Percentiles rank a stretch among this genome's conserved stretches.
Conservation (phyloP, 2,797 vertebrate genomes). For the Pteronotus mesoamericanus region DNA sequence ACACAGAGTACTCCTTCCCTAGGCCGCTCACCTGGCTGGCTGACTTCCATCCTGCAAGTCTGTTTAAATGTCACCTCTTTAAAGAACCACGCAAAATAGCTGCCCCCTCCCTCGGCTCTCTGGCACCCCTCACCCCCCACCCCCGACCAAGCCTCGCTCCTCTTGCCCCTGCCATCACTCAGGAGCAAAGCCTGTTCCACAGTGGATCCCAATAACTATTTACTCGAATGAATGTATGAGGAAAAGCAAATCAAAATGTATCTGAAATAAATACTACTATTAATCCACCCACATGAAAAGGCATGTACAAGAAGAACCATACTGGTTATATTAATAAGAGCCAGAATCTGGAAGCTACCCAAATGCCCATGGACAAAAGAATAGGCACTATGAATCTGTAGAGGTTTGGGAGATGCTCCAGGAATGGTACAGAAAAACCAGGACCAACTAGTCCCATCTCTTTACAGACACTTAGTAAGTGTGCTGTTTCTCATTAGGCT, state of each 20-base stretch:
- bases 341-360: neutral
- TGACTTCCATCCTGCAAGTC: neutral
- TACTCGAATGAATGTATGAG: neutral
- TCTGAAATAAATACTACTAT: neutral
- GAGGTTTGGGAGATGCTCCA: neutral
- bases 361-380: neutral
- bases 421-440: neutral
- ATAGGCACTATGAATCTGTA: neutral
- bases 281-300: neutral
- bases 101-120: neutral
- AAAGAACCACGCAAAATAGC: neutral
- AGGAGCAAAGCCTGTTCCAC: neutral
- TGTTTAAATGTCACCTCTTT: neutral
- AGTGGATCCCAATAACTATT: neutral
- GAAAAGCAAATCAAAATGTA: neutral
- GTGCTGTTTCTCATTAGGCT: neutral
- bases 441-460: neutral
- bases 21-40: neutral
- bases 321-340: neutral
- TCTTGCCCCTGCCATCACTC: neutral
- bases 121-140: neutral
- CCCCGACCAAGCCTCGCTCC: no score
- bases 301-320: neutral
- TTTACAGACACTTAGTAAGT: neutral
- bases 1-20: neutral